Evolutionary conservation across 2,113 vertebrate species (phyloP).

Genomic region (Laticauda laticaudata): DNA sequence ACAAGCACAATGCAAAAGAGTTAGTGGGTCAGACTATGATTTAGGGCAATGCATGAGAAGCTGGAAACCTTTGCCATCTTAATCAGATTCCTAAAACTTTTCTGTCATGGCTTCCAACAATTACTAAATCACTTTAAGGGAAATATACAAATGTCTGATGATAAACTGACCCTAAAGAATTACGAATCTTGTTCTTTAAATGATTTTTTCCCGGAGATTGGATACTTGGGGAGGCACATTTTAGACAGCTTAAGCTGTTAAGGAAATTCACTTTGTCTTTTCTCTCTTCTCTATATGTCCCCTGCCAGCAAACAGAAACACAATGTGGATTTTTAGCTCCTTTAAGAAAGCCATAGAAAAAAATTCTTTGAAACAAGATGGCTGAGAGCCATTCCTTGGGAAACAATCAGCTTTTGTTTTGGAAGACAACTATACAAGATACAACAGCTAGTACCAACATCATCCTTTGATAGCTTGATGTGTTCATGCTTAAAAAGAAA

Average conservation of each 20-base stretch:
- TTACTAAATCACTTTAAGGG: slow-evolving; percentile 69
- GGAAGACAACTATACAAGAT: slow-evolving; percentile 43
- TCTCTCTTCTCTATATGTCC: slow-evolving; percentile 34
- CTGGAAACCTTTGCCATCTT: slow-evolving; percentile 75
- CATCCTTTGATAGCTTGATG: slow-evolving; percentile 7
- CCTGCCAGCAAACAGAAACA: slow-evolving; percentile 63
- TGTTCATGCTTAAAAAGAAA: slow-evolving; percentile 35
- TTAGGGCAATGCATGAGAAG: slow-evolving; percentile 70
- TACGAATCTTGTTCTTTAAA: slow-evolving; percentile 44
- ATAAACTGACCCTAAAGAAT: slow-evolving; percentile 52
- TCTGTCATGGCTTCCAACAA: slow-evolving; percentile 63
- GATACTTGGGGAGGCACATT: slow-evolving; percentile 50
- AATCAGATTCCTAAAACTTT: slow-evolving; percentile 54
- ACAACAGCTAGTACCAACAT: slow-evolving; percentile 18
- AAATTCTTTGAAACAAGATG: slow-evolving; percentile 70
- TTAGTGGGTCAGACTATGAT: not conserved
- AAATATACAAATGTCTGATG: slow-evolving; percentile 67
- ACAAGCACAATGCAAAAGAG: not conserved
- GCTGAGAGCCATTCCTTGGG: slow-evolving; percentile 70
- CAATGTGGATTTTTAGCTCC: slow-evolving; percentile 52
- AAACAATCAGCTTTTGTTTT: slow-evolving; percentile 49
- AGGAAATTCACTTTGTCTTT: slow-evolving; percentile 50
- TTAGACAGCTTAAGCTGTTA: slow-evolving; percentile 57
- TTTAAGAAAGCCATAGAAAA: slow-evolving; percentile 72
- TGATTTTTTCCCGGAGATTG: not conserved